These are phyloP conservation scores for Parasteatoda lunata DNA, from an alignment of 2,888 invertebrate genomes.

Conservation along the genomic window DNA sequence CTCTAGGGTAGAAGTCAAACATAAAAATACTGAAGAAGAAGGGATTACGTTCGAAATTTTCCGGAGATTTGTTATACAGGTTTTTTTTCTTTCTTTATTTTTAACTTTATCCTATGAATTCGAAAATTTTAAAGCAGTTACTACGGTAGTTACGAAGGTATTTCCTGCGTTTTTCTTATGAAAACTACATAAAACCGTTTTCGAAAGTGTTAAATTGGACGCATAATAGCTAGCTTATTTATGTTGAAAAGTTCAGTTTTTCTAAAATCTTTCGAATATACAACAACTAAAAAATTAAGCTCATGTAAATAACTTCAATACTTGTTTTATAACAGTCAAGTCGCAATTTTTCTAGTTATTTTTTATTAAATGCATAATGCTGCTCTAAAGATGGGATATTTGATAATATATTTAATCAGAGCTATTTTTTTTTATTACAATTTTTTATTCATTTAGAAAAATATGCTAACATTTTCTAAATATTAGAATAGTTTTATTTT, in stretches of 20 bases:
- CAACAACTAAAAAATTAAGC: too few relatives aligned
- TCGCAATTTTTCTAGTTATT: too few relatives aligned
- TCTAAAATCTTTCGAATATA: too few relatives aligned
- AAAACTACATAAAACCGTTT: constrained; percentile 12
- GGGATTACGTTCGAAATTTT: constrained; percentile 52
- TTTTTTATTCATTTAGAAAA: too few relatives aligned
- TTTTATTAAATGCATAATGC: too few relatives aligned
- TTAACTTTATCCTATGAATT: constrained; percentile 4
- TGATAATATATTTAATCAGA: too few relatives aligned
- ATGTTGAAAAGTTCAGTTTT: not conserved
- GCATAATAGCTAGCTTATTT: constrained; percentile 27
- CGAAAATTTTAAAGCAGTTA: constrained; percentile 10
- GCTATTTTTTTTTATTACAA: too few relatives aligned
- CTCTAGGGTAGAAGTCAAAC: constrained; percentile 18
- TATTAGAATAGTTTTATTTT: too few relatives aligned
- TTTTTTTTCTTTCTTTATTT: constrained; percentile 9
- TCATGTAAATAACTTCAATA: too few relatives aligned
- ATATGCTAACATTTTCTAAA: too few relatives aligned
- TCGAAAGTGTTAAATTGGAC: constrained; percentile 38
- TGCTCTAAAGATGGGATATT: too few relatives aligned
- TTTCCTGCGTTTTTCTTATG: not conserved
- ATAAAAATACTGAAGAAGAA: constrained; percentile 20
- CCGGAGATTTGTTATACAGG: constrained; percentile 40
- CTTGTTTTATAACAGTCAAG: too few relatives aligned
- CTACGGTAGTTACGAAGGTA: constrained; percentile 22